A percentile compares a stretch with the other conserved stretches of the same genome.
Evolutionary conservation across 1,140 invertebrate genomes (phyloP).

Genomic region (Temnothorax nylanderi): DNA sequence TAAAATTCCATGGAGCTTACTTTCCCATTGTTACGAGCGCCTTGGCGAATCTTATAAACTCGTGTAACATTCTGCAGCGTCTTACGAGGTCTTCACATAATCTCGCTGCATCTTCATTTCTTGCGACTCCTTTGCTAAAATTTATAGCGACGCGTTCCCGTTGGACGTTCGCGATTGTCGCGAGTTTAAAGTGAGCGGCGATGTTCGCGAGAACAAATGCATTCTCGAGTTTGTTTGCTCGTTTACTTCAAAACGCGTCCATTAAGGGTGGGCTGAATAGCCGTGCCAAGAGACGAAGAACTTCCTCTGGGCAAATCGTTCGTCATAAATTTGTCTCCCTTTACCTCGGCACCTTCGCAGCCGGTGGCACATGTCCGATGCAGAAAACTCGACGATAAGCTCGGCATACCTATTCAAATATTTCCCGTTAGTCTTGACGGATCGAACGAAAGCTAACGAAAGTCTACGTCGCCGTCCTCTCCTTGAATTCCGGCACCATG

Average conservation of each 20-base stretch:
- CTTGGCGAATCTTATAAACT: conserved; percentile 39
- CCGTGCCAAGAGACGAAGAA: conserved; percentile 71
- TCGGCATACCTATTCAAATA: conserved; percentile 73
- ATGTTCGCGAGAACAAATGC: conserved; percentile 70
- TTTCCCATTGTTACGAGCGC: conserved; percentile 28
- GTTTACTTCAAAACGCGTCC: conserved; percentile 79
- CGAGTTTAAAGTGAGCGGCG: conserved; percentile 46
- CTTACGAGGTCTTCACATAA: conserved; percentile 39
- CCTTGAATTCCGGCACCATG: conserved; percentile 7
- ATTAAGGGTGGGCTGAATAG: conserved; percentile 69
- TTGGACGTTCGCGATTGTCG: conserved; percentile 52
- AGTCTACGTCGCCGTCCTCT: not conserved
- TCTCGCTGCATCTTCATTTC: conserved; percentile 44
- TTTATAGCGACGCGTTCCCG: conserved; percentile 41
- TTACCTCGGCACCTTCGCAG: conserved; percentile 33
- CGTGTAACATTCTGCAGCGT: conserved; percentile 9
- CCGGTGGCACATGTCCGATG: conserved; percentile 3
- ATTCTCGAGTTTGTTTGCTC: conserved; percentile 76
- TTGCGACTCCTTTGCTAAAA: conserved; percentile 32
- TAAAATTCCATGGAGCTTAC: conserved; percentile 28
- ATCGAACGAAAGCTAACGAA: conserved; percentile 75
- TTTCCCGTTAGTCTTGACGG: conserved; percentile 67
- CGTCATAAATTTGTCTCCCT: conserved; percentile 79
- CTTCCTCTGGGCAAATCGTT: conserved; percentile 80
- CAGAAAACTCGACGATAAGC: conserved; percentile 69